Evolutionary conservation across 2,113 vertebrate genomes (phyloP).

Genomic region (Pelusios castaneus): DNA sequence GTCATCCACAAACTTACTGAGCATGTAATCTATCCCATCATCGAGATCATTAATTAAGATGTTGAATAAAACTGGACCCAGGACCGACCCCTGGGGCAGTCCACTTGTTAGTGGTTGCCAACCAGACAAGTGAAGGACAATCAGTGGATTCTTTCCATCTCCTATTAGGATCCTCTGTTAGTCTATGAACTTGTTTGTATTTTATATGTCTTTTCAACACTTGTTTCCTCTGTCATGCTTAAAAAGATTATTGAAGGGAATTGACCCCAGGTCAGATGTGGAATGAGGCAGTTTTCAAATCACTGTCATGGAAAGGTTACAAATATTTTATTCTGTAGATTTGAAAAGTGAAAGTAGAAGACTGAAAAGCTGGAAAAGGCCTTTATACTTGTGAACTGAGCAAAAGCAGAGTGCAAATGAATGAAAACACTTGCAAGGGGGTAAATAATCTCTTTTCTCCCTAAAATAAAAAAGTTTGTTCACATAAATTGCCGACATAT

Average conservation of each 20-base stretch:
- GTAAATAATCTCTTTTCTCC: neutral
- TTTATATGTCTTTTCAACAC: neutral
- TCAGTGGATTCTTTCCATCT: neutral
- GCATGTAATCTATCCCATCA: too few relatives aligned
- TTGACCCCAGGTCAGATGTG: neutral
- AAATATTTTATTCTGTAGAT: neutral
- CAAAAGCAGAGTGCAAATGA: constrained; percentile 16
- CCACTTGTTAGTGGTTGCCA: too few relatives aligned
- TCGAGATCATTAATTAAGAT: too few relatives aligned
- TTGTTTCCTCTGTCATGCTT: neutral
- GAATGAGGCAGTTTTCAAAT: neutral
- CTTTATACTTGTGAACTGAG: neutral
- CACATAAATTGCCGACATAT: constrained; percentile 41
- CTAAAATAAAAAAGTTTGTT: neutral
- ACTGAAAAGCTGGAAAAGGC: neutral
- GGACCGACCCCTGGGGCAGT: too few relatives aligned
- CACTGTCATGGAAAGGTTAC: neutral
- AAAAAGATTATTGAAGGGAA: neutral
- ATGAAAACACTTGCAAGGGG: constrained; percentile 33
- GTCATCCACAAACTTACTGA: too few relatives aligned
- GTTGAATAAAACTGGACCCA: too few relatives aligned
- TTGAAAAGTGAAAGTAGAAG: neutral
- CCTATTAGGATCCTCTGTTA: neutral
- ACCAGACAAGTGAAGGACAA: neutral
- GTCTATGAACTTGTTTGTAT: neutral